phyloP scores from a whole-genome alignment of 2,113 vertebrate species.

The Neoarius graeffei region DNA sequence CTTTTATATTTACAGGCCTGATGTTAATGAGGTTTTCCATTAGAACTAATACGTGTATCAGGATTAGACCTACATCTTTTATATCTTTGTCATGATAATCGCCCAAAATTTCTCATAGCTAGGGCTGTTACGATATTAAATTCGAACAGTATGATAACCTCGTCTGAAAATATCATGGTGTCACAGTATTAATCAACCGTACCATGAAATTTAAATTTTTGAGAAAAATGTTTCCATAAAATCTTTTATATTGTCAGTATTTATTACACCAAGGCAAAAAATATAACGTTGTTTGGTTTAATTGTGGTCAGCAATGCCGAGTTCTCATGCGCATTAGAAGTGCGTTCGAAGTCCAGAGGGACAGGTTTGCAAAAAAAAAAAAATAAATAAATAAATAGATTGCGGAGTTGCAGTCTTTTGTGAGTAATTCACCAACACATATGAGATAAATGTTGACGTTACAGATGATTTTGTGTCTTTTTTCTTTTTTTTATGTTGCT shows the following conservation, averaged over 20 bases:
- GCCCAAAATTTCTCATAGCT: no score
- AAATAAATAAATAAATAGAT: no score
- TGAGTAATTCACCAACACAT: not conserved
- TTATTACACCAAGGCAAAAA: not conserved
- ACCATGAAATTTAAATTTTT: not conserved
- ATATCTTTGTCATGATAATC: not conserved
- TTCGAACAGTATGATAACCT: not conserved
- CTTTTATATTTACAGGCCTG: not conserved
- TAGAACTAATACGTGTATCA: not conserved
- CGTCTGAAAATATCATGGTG: not conserved
- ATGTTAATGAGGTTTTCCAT: not conserved
- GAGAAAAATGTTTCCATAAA: not conserved
- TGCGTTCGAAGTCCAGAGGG: no score
- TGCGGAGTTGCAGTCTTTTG: no score
- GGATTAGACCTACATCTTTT: no score
- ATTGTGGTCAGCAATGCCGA: no score
- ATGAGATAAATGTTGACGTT: not conserved
- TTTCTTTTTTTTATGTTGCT: not conserved
- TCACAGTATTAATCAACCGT: not conserved
- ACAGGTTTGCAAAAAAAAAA: no score
- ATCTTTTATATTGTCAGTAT: not conserved
- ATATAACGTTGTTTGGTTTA: no score
- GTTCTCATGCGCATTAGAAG: no score
- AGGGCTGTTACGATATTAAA: not conserved
- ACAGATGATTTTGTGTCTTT: not conserved